Conservation (phyloP, 2,888 invertebrate species). For the Ennomos quercinarius region DNA sequence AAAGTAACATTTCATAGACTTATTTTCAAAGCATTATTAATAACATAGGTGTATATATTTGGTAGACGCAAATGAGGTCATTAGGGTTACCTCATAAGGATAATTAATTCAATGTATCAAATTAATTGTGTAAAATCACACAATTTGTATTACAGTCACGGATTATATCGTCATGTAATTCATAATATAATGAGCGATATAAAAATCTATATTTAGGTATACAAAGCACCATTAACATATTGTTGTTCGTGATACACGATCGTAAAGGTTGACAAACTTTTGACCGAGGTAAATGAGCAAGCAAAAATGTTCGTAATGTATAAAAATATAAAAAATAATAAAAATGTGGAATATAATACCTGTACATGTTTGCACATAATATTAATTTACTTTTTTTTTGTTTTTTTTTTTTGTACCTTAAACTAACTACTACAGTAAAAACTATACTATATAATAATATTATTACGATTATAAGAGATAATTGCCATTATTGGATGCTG, state of each 20-base stretch:
- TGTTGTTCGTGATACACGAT: constrained; percentile 23
- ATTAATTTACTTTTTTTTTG: no score
- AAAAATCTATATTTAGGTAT: constrained; percentile 21
- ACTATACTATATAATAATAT: no score
- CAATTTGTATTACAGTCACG: constrained; percentile 29
- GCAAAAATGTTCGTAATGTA: no score
- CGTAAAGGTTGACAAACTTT: constrained; percentile 7
- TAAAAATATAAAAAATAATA: no score
- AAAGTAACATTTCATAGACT: no score
- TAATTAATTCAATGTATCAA: constrained; percentile 12
- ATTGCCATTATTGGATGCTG: no score
- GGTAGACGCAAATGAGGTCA: not conserved
- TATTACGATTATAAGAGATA: no score
- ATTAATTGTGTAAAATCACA: constrained; percentile 16
- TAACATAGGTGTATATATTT: not conserved
- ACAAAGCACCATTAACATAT: constrained; percentile 34
- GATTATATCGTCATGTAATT: constrained; percentile 27
- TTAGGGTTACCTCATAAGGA: not conserved
- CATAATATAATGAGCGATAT: constrained; percentile 22
- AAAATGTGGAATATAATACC: no score
- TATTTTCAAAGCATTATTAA: no score
- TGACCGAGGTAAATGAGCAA: constrained; percentile 9
- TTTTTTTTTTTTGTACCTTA: no score
- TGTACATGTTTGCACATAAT: no score
- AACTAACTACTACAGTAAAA: no score